Base-by-base conservation (phyloP, 2,888 invertebrate species). In the Lapara coniferarum region DNA sequence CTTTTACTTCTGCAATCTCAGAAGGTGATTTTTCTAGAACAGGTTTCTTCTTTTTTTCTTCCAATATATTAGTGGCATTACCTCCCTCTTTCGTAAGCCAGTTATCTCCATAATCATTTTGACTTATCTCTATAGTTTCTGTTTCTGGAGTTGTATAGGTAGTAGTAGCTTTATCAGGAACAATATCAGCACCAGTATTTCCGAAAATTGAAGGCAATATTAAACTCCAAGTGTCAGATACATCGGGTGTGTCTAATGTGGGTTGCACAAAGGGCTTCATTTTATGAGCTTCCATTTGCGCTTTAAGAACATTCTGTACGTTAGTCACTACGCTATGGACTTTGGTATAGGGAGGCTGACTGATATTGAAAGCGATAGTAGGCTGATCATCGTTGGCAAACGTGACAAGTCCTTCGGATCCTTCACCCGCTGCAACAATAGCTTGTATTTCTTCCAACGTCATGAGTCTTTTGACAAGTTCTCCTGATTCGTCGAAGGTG, bases 401-500 rank as follows among this genome's bases (percentile, higher is more conserved):
- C 75, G 94, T 89, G 78, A 94, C 91, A 79, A 95, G 74, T 70
- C 94, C 90, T 68, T 95, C 95, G 63, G 96, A 95, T 71, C 96
- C 96, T 83, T 97, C 97, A 0, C 97, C 97, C 52, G 96, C 96
- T 0, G 97, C 97, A 51, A 97, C 97, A 71, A 98, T 96, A 57
- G 97, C 96, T 84, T 97, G 97, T 74, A 98, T 97, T 89, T 98
- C 97, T 80, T 97, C 95, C 78, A 97, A 90, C 10, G 97, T 97
- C 97, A 98, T 98, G 51, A 97, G 93, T 71, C 97, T 95, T 81
- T 97, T 97, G 0, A 97, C 96, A 30, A 97, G 93, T 81, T 97
- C 97, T 14, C 97, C 97, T 70, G 96, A 96, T 80, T 97, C 97
- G 81, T 97, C 97, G 80, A 97, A 97, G 0, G 97, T 97, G 84